Evolutionary conservation across 2,113 vertebrate species (phyloP).

Genomic region (Myotis brandtii): DNA sequence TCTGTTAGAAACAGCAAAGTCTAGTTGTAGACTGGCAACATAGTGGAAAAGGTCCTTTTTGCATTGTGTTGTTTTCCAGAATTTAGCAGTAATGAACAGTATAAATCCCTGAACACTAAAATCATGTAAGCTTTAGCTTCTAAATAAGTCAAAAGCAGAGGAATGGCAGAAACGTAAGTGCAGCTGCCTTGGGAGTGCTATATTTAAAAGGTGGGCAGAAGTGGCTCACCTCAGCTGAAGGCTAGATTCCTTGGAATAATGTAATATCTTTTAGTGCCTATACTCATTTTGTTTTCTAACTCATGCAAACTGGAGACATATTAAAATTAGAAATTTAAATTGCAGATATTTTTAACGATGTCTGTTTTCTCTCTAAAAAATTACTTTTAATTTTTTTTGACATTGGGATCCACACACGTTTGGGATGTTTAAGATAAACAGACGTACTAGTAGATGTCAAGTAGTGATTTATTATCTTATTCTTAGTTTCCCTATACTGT

Average conservation of each 20-base stretch:
- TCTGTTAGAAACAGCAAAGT: conserved; percentile 30
- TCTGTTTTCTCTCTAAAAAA: conserved; percentile 42
- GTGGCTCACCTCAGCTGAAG: not conserved
- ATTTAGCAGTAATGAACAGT: conserved; percentile 52
- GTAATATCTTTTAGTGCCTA: conserved; percentile 3
- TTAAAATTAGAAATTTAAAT: conserved; percentile 39
- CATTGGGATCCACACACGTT: not conserved
- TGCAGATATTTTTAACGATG: conserved; percentile 37
- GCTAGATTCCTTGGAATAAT: conserved; percentile 47
- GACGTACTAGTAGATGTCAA: conserved; percentile 10
- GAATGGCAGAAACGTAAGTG: conserved; percentile 17
- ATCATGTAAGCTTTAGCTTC: conserved; percentile 56
- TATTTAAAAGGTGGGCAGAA: conserved; percentile 10
- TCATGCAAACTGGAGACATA: not conserved
- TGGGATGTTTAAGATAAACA: not conserved
- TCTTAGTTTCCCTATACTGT: conserved; percentile 55
- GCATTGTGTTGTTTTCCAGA: conserved; percentile 30
- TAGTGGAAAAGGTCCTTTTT: not conserved
- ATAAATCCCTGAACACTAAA: conserved; percentile 68
- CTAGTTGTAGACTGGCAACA: conserved; percentile 22
- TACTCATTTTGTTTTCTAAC: conserved; percentile 46
- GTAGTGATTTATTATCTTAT: conserved; percentile 58
- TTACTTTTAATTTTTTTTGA: not conserved
- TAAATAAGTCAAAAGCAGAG: conserved; percentile 43
- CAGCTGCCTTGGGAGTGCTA: not conserved